Base-by-base conservation (phyloP, 2,797 vertebrate species). In the Enteromius mattozi region DNA sequence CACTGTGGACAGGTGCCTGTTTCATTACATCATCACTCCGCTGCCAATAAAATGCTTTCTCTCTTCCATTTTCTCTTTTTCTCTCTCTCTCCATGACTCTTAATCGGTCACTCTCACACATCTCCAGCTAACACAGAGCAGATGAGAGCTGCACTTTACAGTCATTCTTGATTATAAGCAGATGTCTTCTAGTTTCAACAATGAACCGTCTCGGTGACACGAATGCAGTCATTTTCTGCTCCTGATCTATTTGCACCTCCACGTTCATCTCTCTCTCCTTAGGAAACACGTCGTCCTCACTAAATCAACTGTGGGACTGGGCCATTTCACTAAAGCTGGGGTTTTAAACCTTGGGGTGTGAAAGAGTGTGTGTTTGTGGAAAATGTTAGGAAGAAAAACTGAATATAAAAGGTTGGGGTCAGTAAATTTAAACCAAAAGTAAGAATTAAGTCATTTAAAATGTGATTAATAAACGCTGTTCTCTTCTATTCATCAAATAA, bases 11-110 rank as follows among this genome's bases (percentile, higher is more conserved):
- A 95, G 90, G 91, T 94, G 90, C 88, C 90, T 59, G 86, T 88
- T 88, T 90, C 89, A 91, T 92, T 93, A 92, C 92, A 90, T 91
- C 92, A 93, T 87, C 89, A 89, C 86, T 81, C 86, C 70, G 75
- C 81, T 42, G 69, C 86, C 88, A 89, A 83, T 89, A 91, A 90
- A 87, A 85, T 88, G 59, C 78, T 87, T 37, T 45, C 70, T 21
- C 79, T 85, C 78, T 78, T 68, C 63, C 86, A 87, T 85, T 80
- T 80, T 37, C 65, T 54, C 47, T 74, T 12, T 68, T 69, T 51
- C 66, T 35, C 13, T 68, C 66, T 35, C 69, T 59, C 74, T 72
- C 45, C 7, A 16, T 54, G 54, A 72, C 69, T 75, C 30, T 40
- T 30, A 51, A n/a, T 75, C 37, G 54, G n/a, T 27, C 59, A 51